phyloP scores from a whole-genome alignment of 2,113 vertebrate genomes.

The Leptobrachium ailaonicum region DNA sequence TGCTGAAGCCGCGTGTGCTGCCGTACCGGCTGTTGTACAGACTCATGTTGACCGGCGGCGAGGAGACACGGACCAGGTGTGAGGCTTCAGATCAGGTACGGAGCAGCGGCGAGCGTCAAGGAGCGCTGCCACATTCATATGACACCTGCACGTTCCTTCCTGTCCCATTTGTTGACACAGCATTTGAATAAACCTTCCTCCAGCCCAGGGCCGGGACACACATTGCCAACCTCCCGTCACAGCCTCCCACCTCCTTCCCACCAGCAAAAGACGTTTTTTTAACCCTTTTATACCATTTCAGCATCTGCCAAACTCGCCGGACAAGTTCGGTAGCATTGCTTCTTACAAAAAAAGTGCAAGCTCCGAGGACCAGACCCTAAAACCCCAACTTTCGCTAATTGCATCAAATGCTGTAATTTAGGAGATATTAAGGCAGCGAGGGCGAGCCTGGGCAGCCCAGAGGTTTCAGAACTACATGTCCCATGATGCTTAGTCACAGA shows the following conservation, averaged over 20 bases:
- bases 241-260: neutral
- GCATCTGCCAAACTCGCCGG: neutral
- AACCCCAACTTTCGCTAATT: too few relatives aligned
- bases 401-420: too few relatives aligned
- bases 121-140: neutral
- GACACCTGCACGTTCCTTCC: neutral
- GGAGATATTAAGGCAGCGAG: too few relatives aligned
- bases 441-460: too few relatives aligned
- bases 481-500: too few relatives aligned
- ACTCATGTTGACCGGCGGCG: conserved; percentile 13
- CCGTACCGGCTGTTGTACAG: conserved; percentile 29
- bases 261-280: neutral
- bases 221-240: neutral
- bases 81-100: neutral
- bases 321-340: neutral
- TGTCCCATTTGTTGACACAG: conserved; percentile 21
- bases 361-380: neutral
- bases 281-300: neutral
- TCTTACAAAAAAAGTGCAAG: neutral
- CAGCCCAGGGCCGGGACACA: neutral
- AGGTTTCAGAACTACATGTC: too few relatives aligned
- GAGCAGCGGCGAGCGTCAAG: neutral
- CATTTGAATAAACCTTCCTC: conserved; percentile 22
- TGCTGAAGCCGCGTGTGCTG: conserved; percentile 57
- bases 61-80: neutral